Percentiles rank a stretch among this genome's conserved stretches.
phyloP scores from a whole-genome alignment of 2,113 vertebrate genomes.

The Balaeniceps rex region DNA sequence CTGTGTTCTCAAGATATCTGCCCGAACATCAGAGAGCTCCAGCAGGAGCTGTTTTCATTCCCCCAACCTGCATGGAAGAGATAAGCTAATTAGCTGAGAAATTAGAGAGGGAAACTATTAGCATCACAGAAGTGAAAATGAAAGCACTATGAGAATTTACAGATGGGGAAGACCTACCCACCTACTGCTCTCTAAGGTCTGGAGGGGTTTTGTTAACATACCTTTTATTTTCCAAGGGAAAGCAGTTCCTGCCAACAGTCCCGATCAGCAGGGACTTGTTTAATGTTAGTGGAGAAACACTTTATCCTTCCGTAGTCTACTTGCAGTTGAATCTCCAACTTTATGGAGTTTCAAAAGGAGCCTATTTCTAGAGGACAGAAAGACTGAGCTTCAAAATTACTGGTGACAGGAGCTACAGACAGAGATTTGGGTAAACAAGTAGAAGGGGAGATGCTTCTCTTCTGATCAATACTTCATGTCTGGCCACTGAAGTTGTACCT shows the following conservation, averaged over 20 bases:
- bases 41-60: conserved; percentile 82
- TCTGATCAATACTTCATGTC: not conserved
- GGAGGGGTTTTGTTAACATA: not conserved
- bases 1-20: conserved; percentile 79
- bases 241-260: not conserved
- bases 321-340: not conserved
- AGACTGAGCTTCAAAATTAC: not conserved
- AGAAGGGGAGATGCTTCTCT: not conserved
- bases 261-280: not conserved
- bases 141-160: not conserved
- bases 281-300: not conserved
- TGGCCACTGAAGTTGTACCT: not conserved
- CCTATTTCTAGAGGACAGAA: not conserved
- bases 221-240: not conserved
- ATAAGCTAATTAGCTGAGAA: conserved; percentile 85
- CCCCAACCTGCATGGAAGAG: conserved; percentile 68
- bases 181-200: not conserved
- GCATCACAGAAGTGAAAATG: not conserved
- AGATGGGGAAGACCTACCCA: not conserved
- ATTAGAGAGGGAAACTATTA: conserved; percentile 76
- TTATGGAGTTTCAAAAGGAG: not conserved
- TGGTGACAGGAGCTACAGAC: not conserved
- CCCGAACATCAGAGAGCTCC: conserved; percentile 72
- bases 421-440: not conserved
- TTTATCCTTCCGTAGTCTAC: not conserved